Evolutionary conservation across 2,113 vertebrate genomes (phyloP).

Genomic region (Sclerurus mexicanus): DNA sequence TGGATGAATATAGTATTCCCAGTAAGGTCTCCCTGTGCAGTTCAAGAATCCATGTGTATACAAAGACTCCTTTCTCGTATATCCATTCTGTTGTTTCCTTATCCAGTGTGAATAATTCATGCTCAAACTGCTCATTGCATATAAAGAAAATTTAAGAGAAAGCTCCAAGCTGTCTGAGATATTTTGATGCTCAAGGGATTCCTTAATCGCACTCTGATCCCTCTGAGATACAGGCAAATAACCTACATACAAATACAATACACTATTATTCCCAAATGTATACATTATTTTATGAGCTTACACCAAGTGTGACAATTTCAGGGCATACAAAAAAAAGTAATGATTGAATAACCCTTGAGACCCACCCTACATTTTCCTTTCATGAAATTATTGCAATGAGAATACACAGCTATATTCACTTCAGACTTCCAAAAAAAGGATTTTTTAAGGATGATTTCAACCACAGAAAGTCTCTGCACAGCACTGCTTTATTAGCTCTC

Average conservation of each 20-base stretch:
- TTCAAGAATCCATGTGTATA: not conserved
- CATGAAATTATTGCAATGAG: constrained; percentile 31
- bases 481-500: constrained; percentile 36
- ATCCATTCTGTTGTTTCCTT: not conserved
- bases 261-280: not conserved
- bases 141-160: not conserved
- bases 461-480: constrained; percentile 12
- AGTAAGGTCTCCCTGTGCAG: not conserved
- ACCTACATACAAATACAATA: constrained; percentile 29
- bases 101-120: constrained; percentile 22
- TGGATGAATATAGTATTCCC: not conserved
- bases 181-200: not conserved
- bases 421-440: not conserved
- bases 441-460: constrained; percentile 8
- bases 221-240: constrained; percentile 22
- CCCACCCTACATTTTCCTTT: constrained; percentile 48
- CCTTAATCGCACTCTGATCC: not conserved
- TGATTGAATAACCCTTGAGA: constrained; percentile 44
- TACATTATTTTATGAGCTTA: constrained; percentile 36
- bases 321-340: not conserved
- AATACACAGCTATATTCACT: not conserved
- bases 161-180: not conserved
- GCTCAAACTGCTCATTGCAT: not conserved
- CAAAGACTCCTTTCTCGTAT: not conserved
- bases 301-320: constrained; percentile 42